Evolutionary conservation across 2,113 vertebrate genomes (phyloP).

Genomic region (Leucosticte australis): DNA sequence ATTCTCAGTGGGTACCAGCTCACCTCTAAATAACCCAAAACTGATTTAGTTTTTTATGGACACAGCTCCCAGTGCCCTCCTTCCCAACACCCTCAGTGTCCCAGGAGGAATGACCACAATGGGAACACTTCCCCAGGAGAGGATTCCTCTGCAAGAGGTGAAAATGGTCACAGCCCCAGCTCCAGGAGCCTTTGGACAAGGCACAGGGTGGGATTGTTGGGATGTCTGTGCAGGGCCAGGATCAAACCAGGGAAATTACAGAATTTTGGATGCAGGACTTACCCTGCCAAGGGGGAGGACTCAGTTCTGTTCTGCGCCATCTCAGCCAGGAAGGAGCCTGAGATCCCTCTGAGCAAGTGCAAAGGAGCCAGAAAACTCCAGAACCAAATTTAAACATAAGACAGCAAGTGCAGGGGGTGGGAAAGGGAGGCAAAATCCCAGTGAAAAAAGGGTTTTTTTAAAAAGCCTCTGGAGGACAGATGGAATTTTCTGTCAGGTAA

Average conservation of each 20-base stretch:
- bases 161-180: background rate
- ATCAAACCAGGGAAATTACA: background rate
- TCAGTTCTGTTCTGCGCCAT: background rate
- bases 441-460: background rate
- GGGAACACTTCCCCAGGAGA: background rate
- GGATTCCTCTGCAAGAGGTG: background rate
- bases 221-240: background rate
- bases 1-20: background rate
- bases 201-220: background rate
- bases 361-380: background rate
- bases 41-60: accelerated
- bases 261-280: background rate
- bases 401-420: background rate
- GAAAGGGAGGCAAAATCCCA: background rate
- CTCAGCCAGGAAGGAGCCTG: background rate
- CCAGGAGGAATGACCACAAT: accelerated
- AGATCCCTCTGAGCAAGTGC: background rate
- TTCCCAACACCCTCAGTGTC: background rate
- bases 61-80: accelerated
- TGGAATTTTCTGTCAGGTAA: background rate
- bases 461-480: background rate
- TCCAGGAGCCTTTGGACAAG: background rate
- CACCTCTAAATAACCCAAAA: background rate
- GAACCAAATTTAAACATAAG: background rate
- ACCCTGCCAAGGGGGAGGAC: background rate